Conservation (phyloP, 2,113 vertebrate species). For the Rhineura floridana region DNA sequence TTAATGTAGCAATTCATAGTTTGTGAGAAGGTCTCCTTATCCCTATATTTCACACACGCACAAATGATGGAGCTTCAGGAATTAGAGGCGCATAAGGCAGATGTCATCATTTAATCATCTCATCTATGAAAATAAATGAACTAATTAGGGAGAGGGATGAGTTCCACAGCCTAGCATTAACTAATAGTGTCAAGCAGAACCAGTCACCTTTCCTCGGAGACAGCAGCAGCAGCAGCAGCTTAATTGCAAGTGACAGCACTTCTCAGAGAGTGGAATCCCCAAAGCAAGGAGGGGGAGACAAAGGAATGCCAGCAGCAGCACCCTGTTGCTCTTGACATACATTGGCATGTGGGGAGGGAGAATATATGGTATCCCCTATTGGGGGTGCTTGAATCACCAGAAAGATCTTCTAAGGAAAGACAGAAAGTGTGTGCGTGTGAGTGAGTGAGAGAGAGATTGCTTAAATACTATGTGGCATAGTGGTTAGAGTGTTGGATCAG, state of each 20-base stretch:
- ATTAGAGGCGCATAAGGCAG: neutral
- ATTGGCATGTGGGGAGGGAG: neutral
- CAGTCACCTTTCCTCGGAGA: neutral
- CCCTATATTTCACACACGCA: neutral
- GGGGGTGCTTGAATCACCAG: neutral
- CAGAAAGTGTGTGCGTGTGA: neutral
- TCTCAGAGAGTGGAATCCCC: neutral
- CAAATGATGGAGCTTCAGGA: neutral
- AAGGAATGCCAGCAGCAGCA: neutral
- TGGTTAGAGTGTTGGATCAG: no score
- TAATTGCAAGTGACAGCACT: neutral
- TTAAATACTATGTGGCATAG: neutral
- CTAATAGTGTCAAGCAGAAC: conserved; percentile 12
- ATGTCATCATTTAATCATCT: conserved; percentile 12
- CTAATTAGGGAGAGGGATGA: neutral
- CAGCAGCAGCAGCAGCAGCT: neutral
- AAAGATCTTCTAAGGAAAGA: no score
- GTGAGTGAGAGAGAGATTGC: neutral
- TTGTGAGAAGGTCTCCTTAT: neutral
- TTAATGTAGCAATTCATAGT: neutral
- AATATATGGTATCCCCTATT: neutral
- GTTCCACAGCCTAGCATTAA: neutral
- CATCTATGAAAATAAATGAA: conserved; percentile 1
- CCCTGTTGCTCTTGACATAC: no score
- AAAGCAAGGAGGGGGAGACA: no score